These are phyloP conservation scores for Chrysolina oricalcia DNA, from an alignment of 2,888 invertebrate species.

Conservation along the genomic window DNA sequence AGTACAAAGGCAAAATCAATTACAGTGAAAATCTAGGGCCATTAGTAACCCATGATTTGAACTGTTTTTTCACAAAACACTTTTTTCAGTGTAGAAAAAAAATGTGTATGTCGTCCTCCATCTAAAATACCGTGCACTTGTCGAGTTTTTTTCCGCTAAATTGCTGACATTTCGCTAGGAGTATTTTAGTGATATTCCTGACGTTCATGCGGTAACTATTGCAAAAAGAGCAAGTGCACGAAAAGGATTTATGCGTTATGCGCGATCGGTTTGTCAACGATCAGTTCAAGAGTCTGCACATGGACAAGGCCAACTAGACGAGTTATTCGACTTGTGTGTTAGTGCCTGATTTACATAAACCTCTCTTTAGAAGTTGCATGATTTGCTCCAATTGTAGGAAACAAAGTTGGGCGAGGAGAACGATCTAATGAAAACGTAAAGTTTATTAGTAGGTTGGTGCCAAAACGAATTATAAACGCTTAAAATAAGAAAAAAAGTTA, in stretches of 20 bases:
- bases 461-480: too few relatives aligned
- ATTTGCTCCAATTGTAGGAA: slow-evolving; percentile 30
- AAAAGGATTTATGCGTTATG: slow-evolving; percentile 44
- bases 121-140: too few relatives aligned
- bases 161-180: slow-evolving; percentile 1
- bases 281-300: slow-evolving; percentile 57
- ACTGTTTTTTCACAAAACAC: too few relatives aligned
- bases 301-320: slow-evolving; percentile 66
- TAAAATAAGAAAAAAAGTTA: neutral
- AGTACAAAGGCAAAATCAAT: too few relatives aligned
- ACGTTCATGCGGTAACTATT: slow-evolving; percentile 2
- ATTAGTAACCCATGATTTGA: too few relatives aligned
- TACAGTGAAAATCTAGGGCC: too few relatives aligned
- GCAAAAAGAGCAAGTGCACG: slow-evolving; percentile 22
- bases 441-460: neutral
- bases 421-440: slow-evolving; percentile 10
- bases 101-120: too few relatives aligned
- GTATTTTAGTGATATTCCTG: slow-evolving; percentile 13
- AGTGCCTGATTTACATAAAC: slow-evolving; percentile 61
- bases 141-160: neutral
- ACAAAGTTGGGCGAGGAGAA: slow-evolving; percentile 6
- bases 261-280: slow-evolving; percentile 58
- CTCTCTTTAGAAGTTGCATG: slow-evolving; percentile 33
- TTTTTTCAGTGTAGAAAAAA: too few relatives aligned
- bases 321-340: slow-evolving; percentile 61